phyloP scores from a whole-genome alignment of 1,140 invertebrate genomes.

The Asbolus verrucosus region DNA sequence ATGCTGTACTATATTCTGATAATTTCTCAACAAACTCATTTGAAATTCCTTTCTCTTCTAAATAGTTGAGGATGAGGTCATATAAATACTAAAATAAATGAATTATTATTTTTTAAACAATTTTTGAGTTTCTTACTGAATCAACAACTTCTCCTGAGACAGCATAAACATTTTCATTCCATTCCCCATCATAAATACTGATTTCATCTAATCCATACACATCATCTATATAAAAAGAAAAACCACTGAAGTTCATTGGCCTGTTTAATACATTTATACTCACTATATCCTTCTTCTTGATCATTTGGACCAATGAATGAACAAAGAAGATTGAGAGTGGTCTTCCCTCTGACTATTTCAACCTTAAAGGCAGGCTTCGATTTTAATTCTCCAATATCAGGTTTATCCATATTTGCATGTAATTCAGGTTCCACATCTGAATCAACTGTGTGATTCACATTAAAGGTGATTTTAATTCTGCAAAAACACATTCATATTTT shows the following conservation, averaged over 20 bases:
- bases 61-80: conserved; percentile 91
- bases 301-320: conserved; percentile 77
- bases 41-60: conserved; percentile 93
- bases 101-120: conserved; percentile 1
- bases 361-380: conserved; percentile 90
- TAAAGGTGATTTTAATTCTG: conserved; percentile 83
- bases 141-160: conserved; percentile 91
- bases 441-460: conserved; percentile 92
- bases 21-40: conserved; percentile 93
- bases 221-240: conserved; percentile 70
- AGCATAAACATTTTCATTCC: conserved; percentile 85
- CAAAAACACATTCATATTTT: conserved; percentile 45
- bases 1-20: conserved; percentile 85
- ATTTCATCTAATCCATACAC: conserved; percentile 91
- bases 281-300: conserved; percentile 80
- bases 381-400: conserved; percentile 83
- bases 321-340: conserved; percentile 85
- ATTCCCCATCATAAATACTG: conserved; percentile 84
- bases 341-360: conserved; percentile 80
- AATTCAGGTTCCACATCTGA: conserved; percentile 77
- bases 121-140: conserved; percentile 76
- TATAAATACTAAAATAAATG: conserved; percentile 84
- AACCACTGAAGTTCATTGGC: no score
- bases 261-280: conserved; percentile 59
- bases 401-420: conserved; percentile 73